These are phyloP conservation scores for Penaeus chinensis DNA, from an alignment of 1,140 invertebrate species.

Conservation along the genomic window DNA sequence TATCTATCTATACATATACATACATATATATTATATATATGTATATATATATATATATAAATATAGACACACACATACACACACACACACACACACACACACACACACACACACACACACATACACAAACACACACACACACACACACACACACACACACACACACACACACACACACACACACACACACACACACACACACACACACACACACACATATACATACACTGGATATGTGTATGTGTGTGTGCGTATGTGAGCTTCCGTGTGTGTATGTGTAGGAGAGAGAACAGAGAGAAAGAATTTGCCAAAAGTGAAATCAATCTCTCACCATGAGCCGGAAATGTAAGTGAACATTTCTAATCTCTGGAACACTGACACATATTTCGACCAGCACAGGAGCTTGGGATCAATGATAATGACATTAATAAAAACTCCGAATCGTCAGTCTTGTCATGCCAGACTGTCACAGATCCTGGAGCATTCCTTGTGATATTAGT, in stretches of 20 bases:
- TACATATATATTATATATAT: slow-evolving; percentile 2
- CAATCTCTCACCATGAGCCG: too few species aligned
- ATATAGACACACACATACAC: too few species aligned
- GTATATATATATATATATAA: neutral
- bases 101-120: neutral
- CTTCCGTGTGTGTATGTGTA: neutral
- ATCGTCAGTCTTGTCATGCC: too few species aligned
- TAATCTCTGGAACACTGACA: too few species aligned
- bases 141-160: neutral
- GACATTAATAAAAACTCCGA: too few species aligned
- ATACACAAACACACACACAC: neutral
- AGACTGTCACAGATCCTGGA: too few species aligned
- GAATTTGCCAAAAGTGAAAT: neutral
- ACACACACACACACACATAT: slow-evolving; percentile 5
- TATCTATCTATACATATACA: slow-evolving; percentile 10
- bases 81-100: too few species aligned
- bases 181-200: neutral
- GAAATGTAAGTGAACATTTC: too few species aligned
- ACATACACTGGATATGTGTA: slow-evolving; percentile 14
- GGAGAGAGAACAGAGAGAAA: neutral
- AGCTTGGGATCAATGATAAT: too few species aligned
- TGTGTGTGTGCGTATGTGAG: neutral
- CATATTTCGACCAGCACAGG: too few species aligned
- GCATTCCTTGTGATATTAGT: too few species aligned
- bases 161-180: neutral